Base-by-base conservation (phyloP, 2,888 invertebrate genomes). In the Hyppa rectilinea region DNA sequence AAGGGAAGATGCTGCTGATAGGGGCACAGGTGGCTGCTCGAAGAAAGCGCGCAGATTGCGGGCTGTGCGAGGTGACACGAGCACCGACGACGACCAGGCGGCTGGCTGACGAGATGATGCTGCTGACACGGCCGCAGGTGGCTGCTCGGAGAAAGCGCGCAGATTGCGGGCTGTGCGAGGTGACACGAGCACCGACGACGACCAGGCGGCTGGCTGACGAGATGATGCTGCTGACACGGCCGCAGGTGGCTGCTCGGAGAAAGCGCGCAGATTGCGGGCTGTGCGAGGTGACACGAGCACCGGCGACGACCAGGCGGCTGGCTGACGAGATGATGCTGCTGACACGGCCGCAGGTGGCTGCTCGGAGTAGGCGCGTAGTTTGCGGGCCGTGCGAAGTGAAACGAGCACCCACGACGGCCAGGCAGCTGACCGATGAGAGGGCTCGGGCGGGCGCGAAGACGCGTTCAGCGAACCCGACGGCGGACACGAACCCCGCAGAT, bases 291-390 rank as follows among this genome's bases (percentile, higher is more conserved):
- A 43, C 68, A 52, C 34, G 34, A 50, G 67, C 67, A 20, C 14
- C 71, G 5, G 10, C 29, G 36, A 55, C 10, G 36, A 38, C 56
- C 43, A 56, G 20, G 38, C 58, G 38, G 71, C 69, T 40, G 38
- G 50, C 50, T 5, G 40, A 50, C 12, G 67, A 1, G 23, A 31
- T 38, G 49, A 1, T 20, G 68, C 34, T 17, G 26, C 10, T 31
- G 38, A 29, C 17, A 26, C 2, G 26, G 29, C 20, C 29, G 20
- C 20, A 12, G 56, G 17, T 10, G 36, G 56, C 10, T 7, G 34
- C 6, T 26, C 10, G n/a, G 5, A 26, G 59, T 14, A 50, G 26
- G 34, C 34, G 29, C 17, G 26, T 4, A 14, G 52, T n/a, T 20
- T 0, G 26, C 45, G 38, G 23, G 47, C 43, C 17, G 60, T 26